Base-by-base conservation (phyloP, 2,888 invertebrate genomes). In the Hyposoter dolosus region DNA sequence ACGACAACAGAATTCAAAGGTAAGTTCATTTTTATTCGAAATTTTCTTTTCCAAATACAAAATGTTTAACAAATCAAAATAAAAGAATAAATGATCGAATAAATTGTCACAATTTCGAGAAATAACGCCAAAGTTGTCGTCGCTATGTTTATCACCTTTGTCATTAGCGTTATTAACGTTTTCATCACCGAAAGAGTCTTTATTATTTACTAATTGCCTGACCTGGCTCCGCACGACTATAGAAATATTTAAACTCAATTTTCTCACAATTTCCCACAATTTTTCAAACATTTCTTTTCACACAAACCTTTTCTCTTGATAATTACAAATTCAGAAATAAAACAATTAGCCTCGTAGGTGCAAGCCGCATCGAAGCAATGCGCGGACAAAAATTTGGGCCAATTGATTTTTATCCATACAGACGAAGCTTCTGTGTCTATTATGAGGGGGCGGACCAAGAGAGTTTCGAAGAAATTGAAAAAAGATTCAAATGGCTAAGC, bases 401-500 rank as follows among this genome's bases (percentile, higher is more conserved):
- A 40, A 40, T 40, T 1, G 40, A 40, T 17, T 50, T 56, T 23
- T 23, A 56, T 23, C 23, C 23, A 23, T 56, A 15, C 35, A 35
- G 35, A 35, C 5, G 35, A 28, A 28, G 15, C 12, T 60, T 28
- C 15, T 60, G 15, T 28, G 23, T 12, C 0, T 28, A 15, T 60
- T 6, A 60, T 28, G 35, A 0, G 35, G 28, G 10, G 15, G 15
- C 4, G 28, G 15, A 28, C 5, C 60, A 1, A 60, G 60, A 15
- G n/a, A 53, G 35, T 35, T 32, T 53, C 5, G 32, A 12, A 53
- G n/a, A 50, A 19, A 72, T 47, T 47, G 32, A 6, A 32, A 71
- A 71, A 82, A 77, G 72, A 74, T 1, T 60, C 74, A 77, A 56
- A 50, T 69, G 60, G 15, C 75, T 43, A 40, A 32, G 43, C 15